Evolutionary conservation across 2,113 vertebrate genomes (phyloP).

Genomic region (Epinephelus fuscoguttatus): DNA sequence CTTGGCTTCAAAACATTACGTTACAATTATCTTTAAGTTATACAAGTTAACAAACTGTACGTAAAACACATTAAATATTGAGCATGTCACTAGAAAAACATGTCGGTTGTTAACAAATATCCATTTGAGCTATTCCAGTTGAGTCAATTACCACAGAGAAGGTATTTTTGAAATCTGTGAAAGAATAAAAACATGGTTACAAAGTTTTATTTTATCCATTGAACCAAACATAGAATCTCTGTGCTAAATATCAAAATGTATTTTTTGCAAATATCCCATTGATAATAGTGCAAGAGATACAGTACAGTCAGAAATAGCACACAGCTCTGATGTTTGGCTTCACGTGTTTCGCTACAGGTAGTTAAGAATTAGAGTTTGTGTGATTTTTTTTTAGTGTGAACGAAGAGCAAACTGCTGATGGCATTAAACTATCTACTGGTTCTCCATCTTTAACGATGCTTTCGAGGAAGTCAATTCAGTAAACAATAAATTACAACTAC

Average conservation of each 20-base stretch:
- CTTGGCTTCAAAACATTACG: constrained; percentile 78
- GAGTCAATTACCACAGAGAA: constrained; percentile 59
- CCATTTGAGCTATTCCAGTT: constrained; percentile 71
- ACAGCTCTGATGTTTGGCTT: constrained; percentile 61
- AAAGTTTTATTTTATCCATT: constrained; percentile 34
- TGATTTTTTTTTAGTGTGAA: constrained; percentile 66
- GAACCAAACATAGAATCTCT: constrained; percentile 68
- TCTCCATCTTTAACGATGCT: constrained; percentile 43
- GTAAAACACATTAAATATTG: constrained; percentile 83
- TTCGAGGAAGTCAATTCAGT: constrained; percentile 50
- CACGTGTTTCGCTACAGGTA: constrained; percentile 49
- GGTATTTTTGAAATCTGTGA: not conserved
- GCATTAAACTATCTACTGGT: constrained; percentile 28
- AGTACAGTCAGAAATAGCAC: constrained; percentile 66
- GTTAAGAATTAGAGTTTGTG: constrained; percentile 65
- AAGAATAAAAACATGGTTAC: constrained; percentile 63
- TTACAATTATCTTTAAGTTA: constrained; percentile 80
- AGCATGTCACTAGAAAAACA: constrained; percentile 76
- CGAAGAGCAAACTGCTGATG: constrained; percentile 35
- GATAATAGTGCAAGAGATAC: constrained; percentile 77
- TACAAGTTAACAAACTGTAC: constrained; percentile 78
- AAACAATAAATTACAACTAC: constrained; percentile 86
- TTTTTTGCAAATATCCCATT: constrained; percentile 71
- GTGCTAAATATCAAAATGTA: constrained; percentile 72
- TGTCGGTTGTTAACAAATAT: constrained; percentile 60